Evolutionary conservation across 2,113 vertebrate species (phyloP), one percentile per base, ranked within the genome.

Genomic region (Ptychochromis oligacanthus): DNA sequence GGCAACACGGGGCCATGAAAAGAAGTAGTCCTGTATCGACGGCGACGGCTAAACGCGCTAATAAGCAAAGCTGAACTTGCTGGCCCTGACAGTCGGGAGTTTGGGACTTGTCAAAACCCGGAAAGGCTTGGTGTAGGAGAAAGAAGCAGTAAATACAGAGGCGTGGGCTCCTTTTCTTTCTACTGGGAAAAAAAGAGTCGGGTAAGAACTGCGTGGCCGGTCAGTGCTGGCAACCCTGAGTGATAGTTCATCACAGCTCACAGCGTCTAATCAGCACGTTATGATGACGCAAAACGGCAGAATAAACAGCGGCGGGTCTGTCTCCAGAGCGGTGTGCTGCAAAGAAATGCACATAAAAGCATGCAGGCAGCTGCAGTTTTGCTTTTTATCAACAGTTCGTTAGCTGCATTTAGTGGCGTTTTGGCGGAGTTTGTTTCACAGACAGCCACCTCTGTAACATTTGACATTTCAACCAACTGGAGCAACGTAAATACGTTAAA

Each of bases 211-310:
- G 10, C 12, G 20, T 14, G 17, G 22, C 22, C 24, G 65, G 43
- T 15, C 49, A 26, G 46, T 72, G 46, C 26, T 72, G 18, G 67
- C 17, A 54, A 31, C 24, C 26, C 26, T 4, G 46, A 49, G 75
- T n/a, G 36, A 77, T 46, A 43, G 79, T 65, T 70, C 46, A 49
- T 15, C 36, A 7, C 40, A 43, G 36, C 31, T 86, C 5, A 7
- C 3, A n/a, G 70, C 38, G 79, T 86, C 81, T 67, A 58, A 93
- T 92, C 89, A 87, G 86, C 89, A 88, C 89, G 80, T 83, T 81
- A 80, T 92, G 91, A 92, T 95, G 92, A 95, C 91, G 91, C 91
- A 83, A 92, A 70, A 70, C 40, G 24, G 43, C 43, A 52, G 52
- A 83, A 81, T 91, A 92, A 94, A 94, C 91, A 89, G 34, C 20